Evolutionary conservation across 1,140 invertebrate genomes (phyloP), one percentile per base, ranked within the genome.

Genomic region (Schlechtendalia chinensis): DNA sequence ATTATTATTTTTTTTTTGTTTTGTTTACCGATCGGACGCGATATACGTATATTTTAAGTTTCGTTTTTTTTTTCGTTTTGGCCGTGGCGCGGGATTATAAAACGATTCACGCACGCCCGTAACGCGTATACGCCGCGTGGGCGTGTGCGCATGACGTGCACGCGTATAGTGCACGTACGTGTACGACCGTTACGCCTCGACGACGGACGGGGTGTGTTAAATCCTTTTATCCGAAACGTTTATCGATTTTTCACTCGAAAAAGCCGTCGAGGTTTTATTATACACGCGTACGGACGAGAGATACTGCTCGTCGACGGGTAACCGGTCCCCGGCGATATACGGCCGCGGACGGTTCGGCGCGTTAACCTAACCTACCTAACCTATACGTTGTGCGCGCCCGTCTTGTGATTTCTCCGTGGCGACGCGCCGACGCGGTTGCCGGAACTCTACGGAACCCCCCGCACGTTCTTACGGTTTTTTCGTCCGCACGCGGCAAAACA

Each of bases 181-280:
- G 8, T 39, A 63, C 12, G 16, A 24, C 14, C 24, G 5, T 22
- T 16, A 61, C 58, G 58, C 24, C 27, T 14, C 17, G 14, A 32
- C 27, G 0, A 12, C 63, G 11, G 1, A 4, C 16, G 1, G 59
- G 12, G 16, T 19, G 22, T 39, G 39, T 17, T 50, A 69, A 69
- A 69, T 69, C 65, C 45, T 47, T 69, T 69, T 50, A 50, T 69
- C 65, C 39, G 65, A 47, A 50, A 69, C 65, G 45, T 69, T 50
- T 69, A 69, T 69, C 65, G 65, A 69, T 69, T 69, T 69, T 47
- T 69, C n/a, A 50, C 39, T n/a, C n/a, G 65, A 69, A 69, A 69
- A 69, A 27, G 0, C 65, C 39, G 58, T 2, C 59, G 59, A 27
- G 58, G 27, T n/a, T n/a, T n/a, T n/a, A n/a, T n/a, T n/a, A n/a